These are phyloP conservation scores for Zoroaster sp. DNA, from an alignment of 53 echinoderm and acorn worm species.

Conservation along the genomic window DNA sequence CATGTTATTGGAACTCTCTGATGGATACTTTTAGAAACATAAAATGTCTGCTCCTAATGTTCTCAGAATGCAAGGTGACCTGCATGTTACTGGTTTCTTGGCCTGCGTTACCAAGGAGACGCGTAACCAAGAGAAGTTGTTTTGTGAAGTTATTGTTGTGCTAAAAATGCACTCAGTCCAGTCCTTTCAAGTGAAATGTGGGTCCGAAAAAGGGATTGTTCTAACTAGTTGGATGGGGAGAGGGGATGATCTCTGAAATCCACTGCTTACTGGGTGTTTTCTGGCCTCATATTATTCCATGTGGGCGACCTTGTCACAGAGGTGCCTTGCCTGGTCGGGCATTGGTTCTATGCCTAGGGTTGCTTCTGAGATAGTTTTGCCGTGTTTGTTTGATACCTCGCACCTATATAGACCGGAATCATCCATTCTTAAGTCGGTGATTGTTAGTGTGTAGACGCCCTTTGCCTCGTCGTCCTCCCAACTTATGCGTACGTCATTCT, in stretches of 20 bases:
- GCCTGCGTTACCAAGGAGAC: background rate
- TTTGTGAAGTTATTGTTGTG: background rate
- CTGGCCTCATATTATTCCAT: slow-evolving; percentile 20
- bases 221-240: background rate
- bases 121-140: background rate
- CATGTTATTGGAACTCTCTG: too few relatives aligned
- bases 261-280: background rate
- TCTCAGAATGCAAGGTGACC: background rate
- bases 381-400: slow-evolving; percentile 58
- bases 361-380: slow-evolving; percentile 65
- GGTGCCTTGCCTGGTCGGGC: slow-evolving; percentile 66
- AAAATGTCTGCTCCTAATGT: background rate
- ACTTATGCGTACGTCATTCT: slow-evolving; percentile 20
- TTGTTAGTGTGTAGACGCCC: slow-evolving; percentile 63
- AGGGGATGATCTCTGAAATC: background rate
- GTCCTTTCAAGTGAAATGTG: background rate
- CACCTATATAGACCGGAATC: slow-evolving; percentile 71
- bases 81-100: background rate
- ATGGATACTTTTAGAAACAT: background rate
- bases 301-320: slow-evolving; percentile 45
- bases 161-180: background rate
- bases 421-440: slow-evolving; percentile 61
- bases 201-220: background rate
- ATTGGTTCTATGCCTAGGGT: slow-evolving; percentile 72
- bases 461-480: slow-evolving; percentile 62